These are phyloP conservation scores for Clarias platycephalus DNA, from an alignment of 2,797 vertebrate species.

Conservation along the genomic window DNA sequence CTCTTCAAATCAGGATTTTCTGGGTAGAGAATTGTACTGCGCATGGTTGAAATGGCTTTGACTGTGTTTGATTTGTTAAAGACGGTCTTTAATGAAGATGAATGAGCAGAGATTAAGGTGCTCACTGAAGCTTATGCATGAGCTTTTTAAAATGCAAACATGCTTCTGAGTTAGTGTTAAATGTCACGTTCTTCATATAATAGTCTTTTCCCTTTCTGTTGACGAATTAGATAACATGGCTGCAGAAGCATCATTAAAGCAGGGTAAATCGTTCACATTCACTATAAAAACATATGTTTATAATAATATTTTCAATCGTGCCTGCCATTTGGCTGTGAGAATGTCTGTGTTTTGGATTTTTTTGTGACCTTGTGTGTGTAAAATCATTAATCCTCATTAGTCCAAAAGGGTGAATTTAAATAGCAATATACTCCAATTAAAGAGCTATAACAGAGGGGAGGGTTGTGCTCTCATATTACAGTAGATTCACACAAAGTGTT, in stretches of 20 bases:
- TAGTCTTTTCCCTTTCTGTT: neutral
- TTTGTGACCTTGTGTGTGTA: neutral
- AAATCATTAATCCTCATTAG: conserved; percentile 17
- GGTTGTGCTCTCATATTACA: neutral
- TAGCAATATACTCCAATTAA: conserved; percentile 16
- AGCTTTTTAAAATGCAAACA: conserved; percentile 44
- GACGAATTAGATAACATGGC: neutral
- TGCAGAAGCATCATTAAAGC: neutral
- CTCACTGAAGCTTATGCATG: conserved; percentile 12
- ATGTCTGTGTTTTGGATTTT: neutral
- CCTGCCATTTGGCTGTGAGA: neutral
- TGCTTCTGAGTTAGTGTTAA: conserved; percentile 16
- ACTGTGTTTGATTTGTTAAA: neutral
- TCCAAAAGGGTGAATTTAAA: neutral
- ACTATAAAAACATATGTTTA: neutral
- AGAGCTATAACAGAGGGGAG: neutral
- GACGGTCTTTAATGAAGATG: conserved; percentile 23
- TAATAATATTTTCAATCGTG: neutral
- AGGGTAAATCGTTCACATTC: neutral
- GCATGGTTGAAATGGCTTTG: conserved; percentile 6
- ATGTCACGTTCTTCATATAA: conserved; percentile 27
- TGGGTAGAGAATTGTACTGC: neutral
- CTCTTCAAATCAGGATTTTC: conserved; percentile 4
- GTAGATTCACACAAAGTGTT: neutral
- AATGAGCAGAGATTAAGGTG: conserved; percentile 18